Percentiles rank a stretch among this genome's conserved stretches.
Evolutionary conservation across 2,888 invertebrate species (phyloP).

Genomic region (Brachylomia viminalis): DNA sequence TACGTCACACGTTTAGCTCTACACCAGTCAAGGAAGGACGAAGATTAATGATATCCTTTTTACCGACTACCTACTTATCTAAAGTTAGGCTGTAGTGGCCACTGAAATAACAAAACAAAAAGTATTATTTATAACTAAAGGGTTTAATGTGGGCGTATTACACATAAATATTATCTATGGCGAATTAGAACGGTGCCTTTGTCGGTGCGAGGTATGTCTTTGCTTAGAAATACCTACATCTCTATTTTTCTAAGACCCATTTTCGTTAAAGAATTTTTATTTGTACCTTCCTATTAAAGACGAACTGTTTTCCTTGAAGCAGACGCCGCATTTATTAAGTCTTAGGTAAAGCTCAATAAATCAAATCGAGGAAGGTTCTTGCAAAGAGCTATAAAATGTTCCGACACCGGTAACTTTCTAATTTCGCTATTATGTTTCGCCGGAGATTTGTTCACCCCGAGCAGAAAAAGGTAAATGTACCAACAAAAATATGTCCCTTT

Average conservation of each 20-base stretch:
- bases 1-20: background rate
- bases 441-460: conserved; percentile 14
- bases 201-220: background rate
- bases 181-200: background rate
- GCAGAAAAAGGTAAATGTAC: background rate
- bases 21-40: background rate
- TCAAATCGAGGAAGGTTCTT: conserved; percentile 21
- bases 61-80: no score
- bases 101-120: background rate
- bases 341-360: conserved; percentile 37
- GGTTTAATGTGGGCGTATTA: background rate
- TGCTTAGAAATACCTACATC: background rate
- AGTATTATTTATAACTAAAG: no score
- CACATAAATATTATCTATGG: no score
- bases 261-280: background rate
- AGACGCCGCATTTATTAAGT: conserved; percentile 10
- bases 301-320: conserved; percentile 9
- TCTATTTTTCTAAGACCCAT: background rate
- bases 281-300: background rate
- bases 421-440: conserved; percentile 23
- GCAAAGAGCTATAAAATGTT: conserved; percentile 15
- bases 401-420: conserved; percentile 34
- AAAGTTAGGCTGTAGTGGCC: background rate
- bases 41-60: background rate
- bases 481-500: conserved; percentile 15